phyloP scores from a whole-genome alignment of 2,113 vertebrate species.

The Phodopus roborovskii region DNA sequence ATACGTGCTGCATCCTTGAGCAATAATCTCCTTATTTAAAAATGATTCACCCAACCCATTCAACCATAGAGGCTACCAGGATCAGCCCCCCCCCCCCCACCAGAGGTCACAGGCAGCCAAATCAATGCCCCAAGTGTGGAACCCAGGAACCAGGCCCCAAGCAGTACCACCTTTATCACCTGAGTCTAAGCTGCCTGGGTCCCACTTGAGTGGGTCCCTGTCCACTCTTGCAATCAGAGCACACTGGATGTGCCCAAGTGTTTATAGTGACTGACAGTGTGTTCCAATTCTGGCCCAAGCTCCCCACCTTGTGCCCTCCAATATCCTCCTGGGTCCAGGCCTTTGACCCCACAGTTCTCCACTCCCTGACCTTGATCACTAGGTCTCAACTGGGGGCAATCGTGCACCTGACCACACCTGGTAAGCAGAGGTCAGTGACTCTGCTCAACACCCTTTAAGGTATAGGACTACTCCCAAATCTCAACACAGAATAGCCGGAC shows the following conservation, averaged over 20 bases:
- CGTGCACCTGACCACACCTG: background rate
- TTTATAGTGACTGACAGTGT: background rate
- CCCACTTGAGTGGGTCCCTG: too few relatives aligned
- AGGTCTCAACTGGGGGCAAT: background rate
- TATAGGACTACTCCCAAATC: background rate
- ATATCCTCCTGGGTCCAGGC: background rate
- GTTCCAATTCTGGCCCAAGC: too few relatives aligned
- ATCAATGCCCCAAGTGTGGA: background rate
- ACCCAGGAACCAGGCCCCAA: too few relatives aligned
- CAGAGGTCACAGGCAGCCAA: slow-evolving; percentile 54
- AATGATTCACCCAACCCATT: background rate
- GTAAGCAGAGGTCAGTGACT: background rate
- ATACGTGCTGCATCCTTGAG: background rate
- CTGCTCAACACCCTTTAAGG: too few relatives aligned
- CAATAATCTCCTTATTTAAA: slow-evolving; percentile 1
- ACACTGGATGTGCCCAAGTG: background rate
- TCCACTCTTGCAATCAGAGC: background rate
- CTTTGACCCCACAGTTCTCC: background rate
- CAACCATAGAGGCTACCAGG: background rate
- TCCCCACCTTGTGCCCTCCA: background rate
- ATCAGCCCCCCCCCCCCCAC: background rate
- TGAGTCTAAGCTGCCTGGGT: background rate
- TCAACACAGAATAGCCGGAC: background rate
- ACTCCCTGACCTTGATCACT: background rate
- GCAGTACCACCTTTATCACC: background rate